Base-by-base conservation (phyloP, 1,140 invertebrate genomes). In the Acromyrmex echinatior region DNA sequence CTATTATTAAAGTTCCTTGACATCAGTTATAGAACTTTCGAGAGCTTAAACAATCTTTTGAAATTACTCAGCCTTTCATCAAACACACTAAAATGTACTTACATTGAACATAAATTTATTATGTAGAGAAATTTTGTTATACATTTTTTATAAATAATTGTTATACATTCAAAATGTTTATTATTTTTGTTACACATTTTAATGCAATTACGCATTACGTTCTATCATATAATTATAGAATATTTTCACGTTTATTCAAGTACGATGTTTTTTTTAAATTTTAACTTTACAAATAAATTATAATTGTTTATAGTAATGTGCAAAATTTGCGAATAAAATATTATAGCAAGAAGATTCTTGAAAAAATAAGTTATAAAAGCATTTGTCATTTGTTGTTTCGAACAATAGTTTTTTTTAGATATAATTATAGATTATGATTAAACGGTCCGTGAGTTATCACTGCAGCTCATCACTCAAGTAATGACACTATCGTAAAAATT, bases 1-100 rank as follows among this genome's bases (percentile, higher is more conserved):
- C 68, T 74, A 62, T 74, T 84, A 63, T 74, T 84, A 63, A 35
- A 74, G 56, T 76, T 84, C 56, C 70, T 49, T 60, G 39, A 74
- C 58, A 39, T 39, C 58, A 49, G 51, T 84, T 60, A 31, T 6
- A 49, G 31, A 18, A 49, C 14, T 4, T 70, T 70, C n/a, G 3
- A 53, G 7, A 25, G 56, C 18, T 35, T 60, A 70, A 80, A 28
- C 25, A 56, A 31, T 68, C n/a, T 77, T 70, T 51, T 14, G 3
- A 77, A 39, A 18, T 49, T n/a, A 70, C 18, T 56, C 0, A 49
- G 28, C 18, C 14, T 70, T 7, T 49, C 25, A 49, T 68, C 14
- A 35, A 63, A 62, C 3, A 63, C 2, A 4, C 16, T 45, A 16
- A 77, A 62, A 62, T 45, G n/a, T 49, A 31, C 28, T 12, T 60